Base-by-base conservation (phyloP, 2,888 invertebrate species). In the Volucella inanis region DNA sequence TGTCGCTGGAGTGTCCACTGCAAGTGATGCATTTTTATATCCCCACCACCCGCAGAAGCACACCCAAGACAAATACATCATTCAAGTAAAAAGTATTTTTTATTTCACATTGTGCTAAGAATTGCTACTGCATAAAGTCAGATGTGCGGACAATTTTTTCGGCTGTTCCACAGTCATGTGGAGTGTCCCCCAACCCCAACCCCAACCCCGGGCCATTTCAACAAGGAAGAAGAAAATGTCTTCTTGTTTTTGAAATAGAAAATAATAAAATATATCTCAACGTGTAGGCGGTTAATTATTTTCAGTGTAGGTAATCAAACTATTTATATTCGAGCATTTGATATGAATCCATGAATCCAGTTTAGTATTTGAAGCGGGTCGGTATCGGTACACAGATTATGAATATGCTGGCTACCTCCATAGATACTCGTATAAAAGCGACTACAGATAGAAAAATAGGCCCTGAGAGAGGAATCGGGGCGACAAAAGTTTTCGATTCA, bases 221-320 rank as follows among this genome's bases (percentile, higher is more conserved):
- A 41, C 12, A 57, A 71, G 18, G 22, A 57, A 38, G 45, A 61
- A 50, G 12, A 39, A 22, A 50, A 65, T 54, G 50, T 71, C 80
- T 85, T 81, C 72, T 68, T 81, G 62, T 85, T 72, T 81, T 85
- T 85, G 76, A 81, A 85, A 85, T 77, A 85, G 85, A 85, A 77
- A 85, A 85, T 80, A 85, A 86, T 86, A 86, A 86, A 82, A 86
- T 86, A 82, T 82, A 82, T 74, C 72, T 68, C 78, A 68, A 70
- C 81, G 77, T 86, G 86, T 87, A 82, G 87, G 86, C 82, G 87
- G 86, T 87, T 86, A 87, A 86, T 87, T 87, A 87, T 87, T 78
- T 85, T 85, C 87, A 87, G 71, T 81, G 87, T 87, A 87, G 87
- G 81, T 85, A 87, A 87, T 87, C 85, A 82, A 85, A 87, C 87